phyloP scores from a whole-genome alignment of 2,888 invertebrate species.

The Apamea anceps region DNA sequence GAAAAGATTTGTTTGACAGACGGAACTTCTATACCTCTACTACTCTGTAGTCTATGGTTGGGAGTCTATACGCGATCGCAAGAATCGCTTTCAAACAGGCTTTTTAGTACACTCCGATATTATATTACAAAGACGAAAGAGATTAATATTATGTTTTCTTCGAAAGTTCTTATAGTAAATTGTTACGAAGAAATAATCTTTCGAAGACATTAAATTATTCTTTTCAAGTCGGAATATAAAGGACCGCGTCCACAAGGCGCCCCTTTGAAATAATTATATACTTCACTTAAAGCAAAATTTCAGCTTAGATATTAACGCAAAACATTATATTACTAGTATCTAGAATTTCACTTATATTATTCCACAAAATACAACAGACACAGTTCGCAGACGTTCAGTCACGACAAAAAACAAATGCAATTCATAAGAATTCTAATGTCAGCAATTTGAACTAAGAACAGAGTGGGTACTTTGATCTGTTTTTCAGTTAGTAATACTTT shows the following conservation, averaged over 20 bases:
- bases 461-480: neutral
- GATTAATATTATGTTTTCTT: slow-evolving; percentile 76
- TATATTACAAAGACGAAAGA: slow-evolving; percentile 72
- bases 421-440: slow-evolving; percentile 50
- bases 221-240: slow-evolving; percentile 69
- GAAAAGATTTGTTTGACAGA: slow-evolving; percentile 87
- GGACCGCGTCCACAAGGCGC: slow-evolving; percentile 74
- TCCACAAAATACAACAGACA: slow-evolving; percentile 56
- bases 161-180: slow-evolving; percentile 83
- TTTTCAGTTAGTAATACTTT: slow-evolving; percentile 20
- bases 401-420: slow-evolving; percentile 67
- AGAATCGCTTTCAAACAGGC: slow-evolving; percentile 75
- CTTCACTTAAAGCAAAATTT: slow-evolving; percentile 72
- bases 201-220: slow-evolving; percentile 82
- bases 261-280: slow-evolving; percentile 71
- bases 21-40: slow-evolving; percentile 72
- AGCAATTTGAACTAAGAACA: slow-evolving; percentile 61
- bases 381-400: slow-evolving; percentile 57
- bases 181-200: slow-evolving; percentile 76
- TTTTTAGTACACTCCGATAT: slow-evolving; percentile 76
- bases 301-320: slow-evolving; percentile 71
- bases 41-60: slow-evolving; percentile 79
- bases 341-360: slow-evolving; percentile 71
- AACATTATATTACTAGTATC: slow-evolving; percentile 72
- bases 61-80: slow-evolving; percentile 67